A percentile compares a stretch with the other conserved stretches of the same genome.
Evolutionary conservation across 2,113 vertebrate species (phyloP).

Genomic region (Zosterops lateralis): DNA sequence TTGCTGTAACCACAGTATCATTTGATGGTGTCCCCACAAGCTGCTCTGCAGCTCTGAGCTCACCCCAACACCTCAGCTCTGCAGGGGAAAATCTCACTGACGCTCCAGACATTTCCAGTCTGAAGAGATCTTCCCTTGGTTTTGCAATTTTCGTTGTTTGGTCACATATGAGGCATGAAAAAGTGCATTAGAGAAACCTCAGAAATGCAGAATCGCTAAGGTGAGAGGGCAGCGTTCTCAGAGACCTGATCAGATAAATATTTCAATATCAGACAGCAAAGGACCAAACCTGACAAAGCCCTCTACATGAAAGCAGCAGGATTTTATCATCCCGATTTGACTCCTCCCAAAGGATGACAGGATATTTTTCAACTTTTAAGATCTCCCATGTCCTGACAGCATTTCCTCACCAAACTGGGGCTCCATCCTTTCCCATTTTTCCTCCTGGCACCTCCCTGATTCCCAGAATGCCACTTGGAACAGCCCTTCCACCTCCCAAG

Average conservation of each 20-base stretch:
- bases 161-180: fast-evolving
- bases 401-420: background rate
- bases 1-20: background rate
- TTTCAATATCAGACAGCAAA: background rate
- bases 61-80: background rate
- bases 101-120: background rate
- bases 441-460: background rate
- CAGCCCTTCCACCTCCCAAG: background rate
- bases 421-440: background rate
- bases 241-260: background rate
- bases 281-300: background rate
- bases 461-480: fast-evolving
- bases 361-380: background rate
- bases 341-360: background rate
- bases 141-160: background rate
- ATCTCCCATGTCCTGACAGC: background rate
- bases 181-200: background rate
- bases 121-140: background rate
- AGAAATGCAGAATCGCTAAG: background rate
- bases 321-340: background rate
- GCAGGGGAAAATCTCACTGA: background rate
- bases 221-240: background rate
- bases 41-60: background rate
- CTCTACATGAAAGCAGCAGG: background rate
- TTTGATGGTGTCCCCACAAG: background rate